Evolutionary conservation across 2,888 invertebrate genomes (phyloP).

Genomic region (Galerucella nymphaeae): DNA sequence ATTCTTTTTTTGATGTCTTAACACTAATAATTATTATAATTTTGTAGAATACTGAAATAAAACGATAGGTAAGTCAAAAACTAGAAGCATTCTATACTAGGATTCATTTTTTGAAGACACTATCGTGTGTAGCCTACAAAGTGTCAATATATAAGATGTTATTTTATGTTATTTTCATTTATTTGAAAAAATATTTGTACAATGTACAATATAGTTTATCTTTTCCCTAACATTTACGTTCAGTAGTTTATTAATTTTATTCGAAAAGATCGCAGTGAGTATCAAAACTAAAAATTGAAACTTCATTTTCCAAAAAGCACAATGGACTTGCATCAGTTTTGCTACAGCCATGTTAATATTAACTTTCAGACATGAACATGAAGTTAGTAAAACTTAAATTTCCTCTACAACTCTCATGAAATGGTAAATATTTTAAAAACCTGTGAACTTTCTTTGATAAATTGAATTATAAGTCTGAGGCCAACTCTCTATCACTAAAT

Average conservation of each 20-base stretch:
- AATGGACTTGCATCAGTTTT: constrained; percentile 2
- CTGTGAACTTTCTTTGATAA: constrained; percentile 1
- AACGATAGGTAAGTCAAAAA: no score
- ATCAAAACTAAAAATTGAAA: not conserved
- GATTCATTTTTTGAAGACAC: no score
- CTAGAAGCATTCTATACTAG: no score
- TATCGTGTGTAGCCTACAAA: no score
- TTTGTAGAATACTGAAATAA: no score
- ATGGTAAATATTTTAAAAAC: constrained; percentile 16
- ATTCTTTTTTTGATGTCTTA: no score
- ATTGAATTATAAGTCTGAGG: not conserved
- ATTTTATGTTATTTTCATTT: no score
- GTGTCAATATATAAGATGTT: no score
- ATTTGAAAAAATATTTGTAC: no score
- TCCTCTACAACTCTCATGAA: constrained; percentile 8
- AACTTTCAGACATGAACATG: constrained; percentile 9
- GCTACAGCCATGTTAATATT: constrained; percentile 1
- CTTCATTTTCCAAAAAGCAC: not conserved
- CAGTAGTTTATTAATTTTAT: not conserved
- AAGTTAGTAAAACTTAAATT: constrained; percentile 10
- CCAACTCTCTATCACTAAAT: not conserved
- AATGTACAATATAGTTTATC: no score
- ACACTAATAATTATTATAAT: no score
- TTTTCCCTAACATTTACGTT: no score
- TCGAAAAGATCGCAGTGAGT: not conserved